Percentiles rank a stretch among this genome's conserved stretches.
These are phyloP conservation scores for Lindbergichthys nudifrons DNA, from an alignment of 2,797 vertebrate species.

Conservation along the genomic window DNA sequence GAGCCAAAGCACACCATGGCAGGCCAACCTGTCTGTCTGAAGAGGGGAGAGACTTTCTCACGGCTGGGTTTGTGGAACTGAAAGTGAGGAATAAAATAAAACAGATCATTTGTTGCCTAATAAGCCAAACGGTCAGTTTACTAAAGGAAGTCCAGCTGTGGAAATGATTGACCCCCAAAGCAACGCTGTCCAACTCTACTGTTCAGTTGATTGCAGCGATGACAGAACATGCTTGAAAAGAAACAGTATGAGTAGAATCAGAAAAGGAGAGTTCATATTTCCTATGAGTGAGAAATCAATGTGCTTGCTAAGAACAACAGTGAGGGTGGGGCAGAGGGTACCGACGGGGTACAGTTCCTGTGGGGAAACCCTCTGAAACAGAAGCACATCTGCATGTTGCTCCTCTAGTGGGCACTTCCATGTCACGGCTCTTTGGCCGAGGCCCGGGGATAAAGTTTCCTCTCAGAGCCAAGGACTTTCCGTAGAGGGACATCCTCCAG, in stretches of 20 bases:
- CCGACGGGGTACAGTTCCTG: conserved; percentile 74
- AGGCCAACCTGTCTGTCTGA: conserved; percentile 54
- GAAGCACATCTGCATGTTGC: conserved; percentile 78
- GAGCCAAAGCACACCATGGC: conserved; percentile 66
- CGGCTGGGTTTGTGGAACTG: conserved; percentile 25
- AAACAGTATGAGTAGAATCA: neutral
- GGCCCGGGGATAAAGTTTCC: conserved; percentile 75
- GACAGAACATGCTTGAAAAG: conserved; percentile 1
- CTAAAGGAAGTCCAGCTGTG: conserved; percentile 52
- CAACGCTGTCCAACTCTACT: conserved; percentile 11
- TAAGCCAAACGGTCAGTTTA: conserved; percentile 12
- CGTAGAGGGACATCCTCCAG: conserved; percentile 79
- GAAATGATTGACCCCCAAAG: conserved; percentile 16
- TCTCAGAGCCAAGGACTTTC: conserved; percentile 83
- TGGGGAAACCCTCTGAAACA: conserved; percentile 80
- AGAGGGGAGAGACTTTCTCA: conserved; percentile 30
- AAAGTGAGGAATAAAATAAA: conserved; percentile 24
- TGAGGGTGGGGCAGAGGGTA: conserved; percentile 57
- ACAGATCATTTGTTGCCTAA: neutral
- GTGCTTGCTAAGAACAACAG: conserved; percentile 43
- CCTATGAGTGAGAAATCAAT: conserved; percentile 2
- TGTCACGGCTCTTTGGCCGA: conserved; percentile 73
- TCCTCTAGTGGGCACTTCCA: conserved; percentile 75
- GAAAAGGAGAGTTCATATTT: conserved; percentile 8
- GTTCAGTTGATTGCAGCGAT: conserved; percentile 21